phyloP scores from a whole-genome alignment of 2,113 vertebrate species.

The Lota lota region DNA sequence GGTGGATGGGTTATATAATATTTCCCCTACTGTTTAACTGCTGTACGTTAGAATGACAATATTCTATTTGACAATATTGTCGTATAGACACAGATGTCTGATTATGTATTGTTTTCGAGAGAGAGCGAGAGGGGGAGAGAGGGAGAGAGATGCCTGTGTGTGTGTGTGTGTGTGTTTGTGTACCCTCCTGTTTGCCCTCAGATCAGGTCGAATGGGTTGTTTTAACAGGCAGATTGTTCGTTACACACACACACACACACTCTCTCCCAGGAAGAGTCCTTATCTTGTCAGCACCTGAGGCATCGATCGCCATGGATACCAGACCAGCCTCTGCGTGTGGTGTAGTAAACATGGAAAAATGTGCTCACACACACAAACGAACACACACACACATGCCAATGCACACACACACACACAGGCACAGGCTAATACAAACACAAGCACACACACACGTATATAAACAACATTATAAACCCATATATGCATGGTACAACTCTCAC shows the following conservation, averaged over 20 bases:
- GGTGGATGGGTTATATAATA: too few species aligned
- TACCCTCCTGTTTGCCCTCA: neutral
- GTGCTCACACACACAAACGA: neutral
- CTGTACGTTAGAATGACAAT: too few species aligned
- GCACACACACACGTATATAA: neutral
- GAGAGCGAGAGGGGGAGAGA: too few species aligned
- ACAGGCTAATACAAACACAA: conserved; percentile 2
- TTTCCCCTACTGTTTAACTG: neutral
- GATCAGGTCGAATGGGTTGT: conserved; percentile 42
- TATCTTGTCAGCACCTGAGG: conserved; percentile 60
- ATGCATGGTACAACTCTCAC: neutral
- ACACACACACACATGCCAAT: conserved; percentile 9
- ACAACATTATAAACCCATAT: neutral
- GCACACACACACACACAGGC: neutral
- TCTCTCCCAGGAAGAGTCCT: conserved; percentile 46
- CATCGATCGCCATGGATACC: conserved; percentile 60
- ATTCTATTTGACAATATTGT: too few species aligned
- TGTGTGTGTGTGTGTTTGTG: conserved; percentile 5
- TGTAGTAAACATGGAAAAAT: neutral
- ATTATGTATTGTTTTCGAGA: too few species aligned
- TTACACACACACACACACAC: conserved; percentile 31
- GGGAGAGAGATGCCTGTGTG: neutral
- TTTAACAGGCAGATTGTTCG: conserved; percentile 64
- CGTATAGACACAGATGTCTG: too few species aligned
- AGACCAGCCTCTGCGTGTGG: conserved; percentile 33